Conservation (phyloP, 2,797 vertebrate genomes). For the Sebastolobus altivelis region DNA sequence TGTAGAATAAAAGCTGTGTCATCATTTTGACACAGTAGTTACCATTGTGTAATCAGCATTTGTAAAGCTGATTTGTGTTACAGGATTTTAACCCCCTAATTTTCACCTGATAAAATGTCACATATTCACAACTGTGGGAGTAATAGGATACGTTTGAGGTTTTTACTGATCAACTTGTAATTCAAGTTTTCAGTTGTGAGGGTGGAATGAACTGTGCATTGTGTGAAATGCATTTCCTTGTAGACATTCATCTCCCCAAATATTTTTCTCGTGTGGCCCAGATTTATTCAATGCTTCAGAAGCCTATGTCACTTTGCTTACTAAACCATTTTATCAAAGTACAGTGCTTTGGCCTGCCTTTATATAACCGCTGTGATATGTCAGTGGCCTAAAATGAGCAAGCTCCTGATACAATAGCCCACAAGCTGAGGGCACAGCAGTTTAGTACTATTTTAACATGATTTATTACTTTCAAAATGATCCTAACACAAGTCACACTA, state of each 20-base stretch:
- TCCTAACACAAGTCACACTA: background rate
- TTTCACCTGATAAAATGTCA: background rate
- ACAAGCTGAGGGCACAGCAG: background rate
- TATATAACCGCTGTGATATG: background rate
- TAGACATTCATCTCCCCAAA: background rate
- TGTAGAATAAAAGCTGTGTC: background rate
- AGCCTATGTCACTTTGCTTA: conserved; percentile 1
- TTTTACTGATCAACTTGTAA: conserved; percentile 6
- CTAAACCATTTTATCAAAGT: background rate
- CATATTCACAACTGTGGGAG: background rate
- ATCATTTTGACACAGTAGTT: background rate
- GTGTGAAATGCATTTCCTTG: background rate
- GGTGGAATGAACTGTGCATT: background rate
- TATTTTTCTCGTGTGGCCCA: background rate
- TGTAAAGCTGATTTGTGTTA: background rate
- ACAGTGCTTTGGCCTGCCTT: no score
- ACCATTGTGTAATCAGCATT: fast-evolving
- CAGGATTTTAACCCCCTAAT: background rate
- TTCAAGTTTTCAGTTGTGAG: background rate
- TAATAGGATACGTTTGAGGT: background rate
- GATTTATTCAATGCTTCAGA: background rate
- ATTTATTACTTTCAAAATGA: conserved; percentile 22
- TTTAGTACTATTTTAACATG: conserved; percentile 1
- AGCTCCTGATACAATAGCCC: background rate
- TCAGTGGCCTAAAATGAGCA: background rate